phyloP scores from a whole-genome alignment of 2,888 invertebrate genomes.

The Augochlorella aurata region DNA sequence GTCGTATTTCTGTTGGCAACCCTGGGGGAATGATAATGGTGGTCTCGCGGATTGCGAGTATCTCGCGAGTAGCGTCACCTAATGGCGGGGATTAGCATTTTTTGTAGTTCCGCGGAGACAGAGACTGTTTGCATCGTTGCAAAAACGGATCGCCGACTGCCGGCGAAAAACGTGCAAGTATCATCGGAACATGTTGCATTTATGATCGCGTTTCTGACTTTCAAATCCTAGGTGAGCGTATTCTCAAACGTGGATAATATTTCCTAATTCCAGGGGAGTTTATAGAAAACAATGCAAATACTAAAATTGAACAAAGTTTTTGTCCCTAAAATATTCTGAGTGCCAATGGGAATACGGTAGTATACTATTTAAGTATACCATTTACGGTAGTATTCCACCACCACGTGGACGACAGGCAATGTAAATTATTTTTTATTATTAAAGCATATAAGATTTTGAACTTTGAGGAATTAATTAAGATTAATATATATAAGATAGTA shows the following conservation, averaged over 20 bases:
- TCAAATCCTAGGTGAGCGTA: neutral
- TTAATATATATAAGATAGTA: no score
- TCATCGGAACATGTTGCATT: neutral
- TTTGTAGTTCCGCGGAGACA: slow-evolving; percentile 32
- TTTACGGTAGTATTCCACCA: no score
- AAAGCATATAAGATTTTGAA: no score
- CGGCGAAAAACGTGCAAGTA: slow-evolving; percentile 9
- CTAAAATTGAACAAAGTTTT: no score
- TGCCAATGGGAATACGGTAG: no score
- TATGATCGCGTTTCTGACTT: neutral
- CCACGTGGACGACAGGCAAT: no score
- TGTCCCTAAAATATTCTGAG: no score
- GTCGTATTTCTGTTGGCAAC: slow-evolving; percentile 30
- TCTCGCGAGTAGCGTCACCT: slow-evolving; percentile 32
- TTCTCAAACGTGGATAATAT: neutral
- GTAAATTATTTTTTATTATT: no score
- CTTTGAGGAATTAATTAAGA: no score
- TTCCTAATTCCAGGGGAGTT: neutral
- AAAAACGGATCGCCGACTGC: slow-evolving; percentile 1
- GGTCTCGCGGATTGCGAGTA: slow-evolving; percentile 26
- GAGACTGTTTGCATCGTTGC: slow-evolving; percentile 21
- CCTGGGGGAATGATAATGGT: slow-evolving; percentile 39
- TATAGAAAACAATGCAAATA: no score
- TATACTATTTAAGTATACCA: no score
- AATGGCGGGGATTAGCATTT: slow-evolving; percentile 53